Evolutionary conservation across 2,113 vertebrate genomes (phyloP), one percentile per base, ranked within the genome.

Genomic region (Rhipidura dahli): DNA sequence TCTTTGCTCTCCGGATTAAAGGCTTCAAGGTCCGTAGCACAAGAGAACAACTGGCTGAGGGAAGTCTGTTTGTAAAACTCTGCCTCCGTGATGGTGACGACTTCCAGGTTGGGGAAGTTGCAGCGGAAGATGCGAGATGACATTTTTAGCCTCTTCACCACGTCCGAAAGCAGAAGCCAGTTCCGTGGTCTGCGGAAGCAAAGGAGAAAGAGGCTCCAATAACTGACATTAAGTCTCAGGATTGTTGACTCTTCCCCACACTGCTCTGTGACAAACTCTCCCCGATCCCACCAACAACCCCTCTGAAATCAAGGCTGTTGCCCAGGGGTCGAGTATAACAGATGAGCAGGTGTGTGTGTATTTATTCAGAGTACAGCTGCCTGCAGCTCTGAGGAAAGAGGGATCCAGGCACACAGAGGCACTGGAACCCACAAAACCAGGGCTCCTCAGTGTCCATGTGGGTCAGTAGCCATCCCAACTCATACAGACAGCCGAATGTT

Each of bases 1-100:
- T 99, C 99, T 95, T 99, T 99, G 98, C 99, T 99, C 97, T 99
- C 99, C 0, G 99, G 98, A 61, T 98, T 99, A 96, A 99, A 99
- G 90, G 98, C 98, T 94, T 99, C 99, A 59, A 99, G 98, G 97
- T 99, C 99, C 95, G 98, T 99, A 15, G 98, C 97, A 77, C 98
- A 99, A 87, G 99, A 98, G 93, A 99, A 99, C 86, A 99, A 97
- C 96, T 99, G 99, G 81, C 99, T 99, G 88, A 99, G 96, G 24
- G 99, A 99, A 40, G 98, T 98, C 96, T 99, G 99, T 84, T 98
- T 98, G 96, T 99, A 99, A 91, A 99, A 99, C 97, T 99, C 99
- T 1, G 99, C 98, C 97, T 99, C 99, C 0, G 98, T 98, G 79
- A 99, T 98, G 21, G 98, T 99, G 97, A 99, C 99, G 28, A 99